Base-by-base conservation (phyloP, 1,140 invertebrate genomes). In the Lepidurus arcticus region DNA sequence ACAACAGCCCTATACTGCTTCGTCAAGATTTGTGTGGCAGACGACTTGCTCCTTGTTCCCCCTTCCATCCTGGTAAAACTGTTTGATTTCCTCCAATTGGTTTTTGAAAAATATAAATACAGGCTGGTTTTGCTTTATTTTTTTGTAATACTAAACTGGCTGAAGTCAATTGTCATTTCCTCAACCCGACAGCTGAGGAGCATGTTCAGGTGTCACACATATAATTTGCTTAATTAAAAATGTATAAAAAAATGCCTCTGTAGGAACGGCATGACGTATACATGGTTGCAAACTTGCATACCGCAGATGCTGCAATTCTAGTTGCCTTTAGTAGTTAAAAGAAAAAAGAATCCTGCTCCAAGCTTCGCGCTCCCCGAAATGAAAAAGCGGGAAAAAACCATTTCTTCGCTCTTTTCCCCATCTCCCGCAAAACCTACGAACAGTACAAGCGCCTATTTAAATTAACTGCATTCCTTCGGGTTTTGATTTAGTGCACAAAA, bases 241-340 rank as follows among this genome's bases (percentile, higher is more conserved):
- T 65, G 13, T 13, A 6, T 11, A 65, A 65, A 65, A 65, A 65
- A 65, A 65, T 9, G 53, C 21, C 53, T 21, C 21, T 65, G 53
- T 65, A 65, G 53, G 53, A 65, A 65, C 53, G 53, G 53, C 53
- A 65, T 65, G 53, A 65, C 53, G 53, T 65, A 65, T 65, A 65
- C 53, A 65, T 65, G 53, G 53, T 65, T 65, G 53, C 53, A 65
- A 65, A 65, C 13, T 65, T 21, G 53, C 53, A 21, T 65, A 65
- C 53, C 53, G 53, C 53, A 65, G 21, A n/a, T 65, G 53, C 53
- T 65, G 53, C 34, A 34, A 34, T 34, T 34, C 34, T 34, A 34
- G 34, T 34, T 34, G 34, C 13, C 13, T 13, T 13, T 21, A 65
- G 53, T 65, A 65, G 6, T 16, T 0, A 65, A 65, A 65, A 65